Conservation (phyloP, 2,113 vertebrate species). For the Sclerurus mexicanus region DNA sequence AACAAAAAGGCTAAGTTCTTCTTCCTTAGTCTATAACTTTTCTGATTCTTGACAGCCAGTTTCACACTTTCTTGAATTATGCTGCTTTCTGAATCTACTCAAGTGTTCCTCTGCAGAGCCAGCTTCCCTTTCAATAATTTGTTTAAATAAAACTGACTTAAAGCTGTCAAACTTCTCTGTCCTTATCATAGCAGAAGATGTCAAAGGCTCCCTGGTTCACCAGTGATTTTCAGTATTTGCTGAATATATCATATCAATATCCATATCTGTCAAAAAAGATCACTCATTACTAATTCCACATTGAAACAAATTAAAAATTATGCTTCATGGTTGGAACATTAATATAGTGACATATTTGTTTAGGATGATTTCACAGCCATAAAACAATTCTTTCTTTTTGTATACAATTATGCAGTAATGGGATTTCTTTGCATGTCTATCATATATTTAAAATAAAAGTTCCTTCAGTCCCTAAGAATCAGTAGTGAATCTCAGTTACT, state of each 20-base stretch:
- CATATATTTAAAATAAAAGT: neutral
- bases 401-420: neutral
- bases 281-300: neutral
- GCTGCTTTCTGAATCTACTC: neutral
- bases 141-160: neutral
- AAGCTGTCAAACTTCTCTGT: neutral
- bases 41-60: neutral
- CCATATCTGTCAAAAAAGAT: neutral
- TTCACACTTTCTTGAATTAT: neutral
- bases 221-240: neutral
- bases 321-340: neutral
- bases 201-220: neutral
- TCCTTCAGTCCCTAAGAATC: neutral
- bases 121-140: neutral
- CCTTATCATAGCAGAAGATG: neutral
- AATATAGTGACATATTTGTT: neutral
- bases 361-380: neutral
- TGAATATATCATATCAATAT: neutral
- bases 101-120: neutral
- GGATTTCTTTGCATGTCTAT: neutral
- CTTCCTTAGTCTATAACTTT: neutral
- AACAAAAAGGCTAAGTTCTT: rapidly evolving
- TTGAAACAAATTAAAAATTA: neutral
- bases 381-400: neutral
- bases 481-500: neutral